Conservation (phyloP, 2,113 vertebrate species). For the Megalops atlanticus region DNA sequence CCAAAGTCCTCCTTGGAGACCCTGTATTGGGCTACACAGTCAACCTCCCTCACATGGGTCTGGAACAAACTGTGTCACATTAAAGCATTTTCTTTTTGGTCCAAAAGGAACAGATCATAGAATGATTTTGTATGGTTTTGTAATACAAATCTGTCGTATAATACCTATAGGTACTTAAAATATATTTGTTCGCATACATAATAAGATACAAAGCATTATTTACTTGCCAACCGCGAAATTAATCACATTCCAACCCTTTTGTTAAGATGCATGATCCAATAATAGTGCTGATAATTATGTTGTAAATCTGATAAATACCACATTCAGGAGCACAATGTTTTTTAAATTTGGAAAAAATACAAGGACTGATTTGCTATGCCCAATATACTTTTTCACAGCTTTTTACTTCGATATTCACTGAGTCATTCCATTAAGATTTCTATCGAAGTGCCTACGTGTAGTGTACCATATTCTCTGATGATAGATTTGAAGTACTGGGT, state of each 20-base stretch:
- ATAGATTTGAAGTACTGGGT: conserved; percentile 40
- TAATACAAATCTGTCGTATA: neutral
- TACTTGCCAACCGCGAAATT: neutral
- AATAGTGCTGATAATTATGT: neutral
- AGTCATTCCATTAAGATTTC: conserved; percentile 35
- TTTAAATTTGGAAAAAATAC: too few species aligned
- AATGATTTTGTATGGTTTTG: conserved; percentile 27
- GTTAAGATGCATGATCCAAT: neutral
- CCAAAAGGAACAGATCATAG: conserved; percentile 50
- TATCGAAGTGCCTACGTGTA: conserved; percentile 35
- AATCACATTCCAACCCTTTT: neutral
- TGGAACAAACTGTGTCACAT: conserved; percentile 42
- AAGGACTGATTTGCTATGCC: too few species aligned
- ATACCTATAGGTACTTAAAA: neutral
- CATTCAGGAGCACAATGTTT: too few species aligned
- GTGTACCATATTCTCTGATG: conserved; percentile 29
- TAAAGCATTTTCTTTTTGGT: conserved; percentile 51
- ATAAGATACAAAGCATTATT: neutral
- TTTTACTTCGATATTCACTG: conserved; percentile 28
- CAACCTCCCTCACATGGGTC: conserved; percentile 29
- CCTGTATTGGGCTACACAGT: neutral
- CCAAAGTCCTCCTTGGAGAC: conserved; percentile 54
- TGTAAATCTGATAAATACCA: conserved; percentile 41
- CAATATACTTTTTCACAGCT: neutral
- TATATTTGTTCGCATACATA: neutral